Conservation (phyloP, 1,140 invertebrate genomes). For the Littorina saxatilis region DNA sequence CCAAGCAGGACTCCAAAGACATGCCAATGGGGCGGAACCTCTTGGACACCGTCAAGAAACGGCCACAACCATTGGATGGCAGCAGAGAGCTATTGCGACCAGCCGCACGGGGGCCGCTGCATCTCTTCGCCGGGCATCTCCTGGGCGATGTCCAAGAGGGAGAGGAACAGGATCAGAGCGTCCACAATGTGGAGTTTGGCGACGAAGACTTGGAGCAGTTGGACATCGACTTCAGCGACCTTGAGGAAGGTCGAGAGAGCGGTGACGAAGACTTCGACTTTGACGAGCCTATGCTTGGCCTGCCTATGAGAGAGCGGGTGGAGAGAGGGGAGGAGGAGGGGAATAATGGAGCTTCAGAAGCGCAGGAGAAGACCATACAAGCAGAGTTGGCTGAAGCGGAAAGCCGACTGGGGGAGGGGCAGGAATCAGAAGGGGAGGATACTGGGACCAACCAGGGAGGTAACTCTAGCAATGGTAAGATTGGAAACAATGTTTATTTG, state of each 20-base stretch:
- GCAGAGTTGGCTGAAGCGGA: conserved; percentile 20
- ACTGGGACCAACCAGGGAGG: neutral
- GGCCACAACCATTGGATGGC: conserved; percentile 12
- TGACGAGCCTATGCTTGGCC: conserved; percentile 23
- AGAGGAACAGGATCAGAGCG: conserved; percentile 56
- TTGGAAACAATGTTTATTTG: neutral
- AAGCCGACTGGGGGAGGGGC: conserved; percentile 28
- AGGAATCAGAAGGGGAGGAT: conserved; percentile 33
- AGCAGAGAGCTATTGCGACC: neutral
- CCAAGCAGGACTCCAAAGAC: conserved; percentile 43
- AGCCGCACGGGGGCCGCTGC: conserved; percentile 26
- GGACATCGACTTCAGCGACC: conserved; percentile 63
- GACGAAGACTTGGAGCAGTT: conserved; percentile 57
- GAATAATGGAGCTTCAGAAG: neutral
- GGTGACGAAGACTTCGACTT: conserved; percentile 32
- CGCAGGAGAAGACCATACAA: conserved; percentile 2
- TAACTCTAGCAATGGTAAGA: neutral
- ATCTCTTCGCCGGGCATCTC: conserved; percentile 32
- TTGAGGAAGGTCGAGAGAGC: conserved; percentile 45
- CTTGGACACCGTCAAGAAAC: conserved; percentile 54
- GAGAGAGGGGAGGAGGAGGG: neutral
- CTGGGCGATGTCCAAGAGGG: conserved; percentile 42
- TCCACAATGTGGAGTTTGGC: conserved; percentile 60
- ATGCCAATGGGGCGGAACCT: conserved; percentile 30
- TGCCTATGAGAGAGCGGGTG: neutral